Evolutionary conservation across 2,888 invertebrate genomes (phyloP), one percentile per base, ranked within the genome.

Genomic region (Sinotaia quadrata): DNA sequence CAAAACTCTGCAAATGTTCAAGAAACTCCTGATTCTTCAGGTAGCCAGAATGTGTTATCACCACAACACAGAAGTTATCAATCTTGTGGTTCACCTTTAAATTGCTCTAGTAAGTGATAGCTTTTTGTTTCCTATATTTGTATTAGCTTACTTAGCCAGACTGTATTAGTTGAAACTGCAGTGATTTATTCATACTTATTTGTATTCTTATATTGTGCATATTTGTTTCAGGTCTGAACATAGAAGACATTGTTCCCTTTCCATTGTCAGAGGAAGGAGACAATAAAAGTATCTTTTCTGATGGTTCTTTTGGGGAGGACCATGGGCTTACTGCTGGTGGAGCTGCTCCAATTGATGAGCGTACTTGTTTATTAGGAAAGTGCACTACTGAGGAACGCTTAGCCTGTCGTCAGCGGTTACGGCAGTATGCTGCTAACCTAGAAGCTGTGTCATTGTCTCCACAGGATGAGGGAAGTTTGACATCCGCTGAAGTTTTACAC

Each of bases 361-460:
- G 76, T 15, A 78, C 78, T 0, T 84, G 84, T 75, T 70, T 74
- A 3, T 71, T 74, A 47, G 79, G 79, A 4, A 73, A 75, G 36
- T 84, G 84, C 73, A 74, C 60, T 31, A 67, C 75, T 7, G 78
- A 79, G 21, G 81, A 83, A 72, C 77, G 80, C 7, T 75, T 74
- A n/a, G 61, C 72, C 31, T 85, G 85, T 74, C 75, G 76, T 1
- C 78, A 80, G 21, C 65, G 79, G 33, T 66, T 84, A n/a, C 67
- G 81, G 21, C 65, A 72, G n/a, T 83, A 83, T 58, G 73, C 78
- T 44, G 72, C 77, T 3, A 69, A 60, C 12, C 62, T 70, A 12
- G 66, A 70, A 18, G 31, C 58, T 8, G 24, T 33, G 12, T n/a
- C 21, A n/a, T 67, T 67, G 41, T 44, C 54, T 27, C 65, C 65